phyloP scores from a whole-genome alignment of 2,888 invertebrate genomes.

The Pristionchus entomophagus region DNA sequence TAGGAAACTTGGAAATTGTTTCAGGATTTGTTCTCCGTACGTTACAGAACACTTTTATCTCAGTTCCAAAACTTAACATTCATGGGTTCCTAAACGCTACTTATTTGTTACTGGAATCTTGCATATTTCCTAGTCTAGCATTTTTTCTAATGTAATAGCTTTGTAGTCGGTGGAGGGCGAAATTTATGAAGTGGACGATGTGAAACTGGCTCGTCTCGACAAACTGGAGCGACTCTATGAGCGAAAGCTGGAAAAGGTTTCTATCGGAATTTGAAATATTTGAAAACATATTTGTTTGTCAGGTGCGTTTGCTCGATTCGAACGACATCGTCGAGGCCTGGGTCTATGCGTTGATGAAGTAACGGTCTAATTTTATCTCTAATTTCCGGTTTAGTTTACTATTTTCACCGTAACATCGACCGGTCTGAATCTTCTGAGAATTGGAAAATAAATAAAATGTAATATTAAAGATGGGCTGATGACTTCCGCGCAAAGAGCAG shows the following conservation, averaged over 20 bases:
- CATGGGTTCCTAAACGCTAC: no score
- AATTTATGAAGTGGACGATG: constrained; percentile 65
- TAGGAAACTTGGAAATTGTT: no score
- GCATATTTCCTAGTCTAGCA: no score
- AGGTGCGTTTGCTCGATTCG: not conserved
- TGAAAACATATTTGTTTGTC: not conserved
- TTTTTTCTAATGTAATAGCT: no score
- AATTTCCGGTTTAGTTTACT: not conserved
- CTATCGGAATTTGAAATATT: no score
- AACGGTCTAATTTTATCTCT: not conserved
- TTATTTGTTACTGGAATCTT: no score
- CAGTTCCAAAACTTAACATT: no score
- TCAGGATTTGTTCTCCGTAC: no score
- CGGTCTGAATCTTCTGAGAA: no score
- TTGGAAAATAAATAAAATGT: no score
- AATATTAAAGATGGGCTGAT: not conserved
- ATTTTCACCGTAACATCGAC: no score
- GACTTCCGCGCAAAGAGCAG: not conserved
- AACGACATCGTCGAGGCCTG: not conserved
- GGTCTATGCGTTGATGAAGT: not conserved
- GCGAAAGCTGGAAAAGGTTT: constrained; percentile 57
- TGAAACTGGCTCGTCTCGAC: constrained; percentile 63
- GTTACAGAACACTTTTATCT: no score
- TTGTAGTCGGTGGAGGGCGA: constrained; percentile 67
- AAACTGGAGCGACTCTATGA: constrained; percentile 67